Evolutionary conservation across 2,113 vertebrate species (phyloP).

Genomic region (Melospiza georgiana): DNA sequence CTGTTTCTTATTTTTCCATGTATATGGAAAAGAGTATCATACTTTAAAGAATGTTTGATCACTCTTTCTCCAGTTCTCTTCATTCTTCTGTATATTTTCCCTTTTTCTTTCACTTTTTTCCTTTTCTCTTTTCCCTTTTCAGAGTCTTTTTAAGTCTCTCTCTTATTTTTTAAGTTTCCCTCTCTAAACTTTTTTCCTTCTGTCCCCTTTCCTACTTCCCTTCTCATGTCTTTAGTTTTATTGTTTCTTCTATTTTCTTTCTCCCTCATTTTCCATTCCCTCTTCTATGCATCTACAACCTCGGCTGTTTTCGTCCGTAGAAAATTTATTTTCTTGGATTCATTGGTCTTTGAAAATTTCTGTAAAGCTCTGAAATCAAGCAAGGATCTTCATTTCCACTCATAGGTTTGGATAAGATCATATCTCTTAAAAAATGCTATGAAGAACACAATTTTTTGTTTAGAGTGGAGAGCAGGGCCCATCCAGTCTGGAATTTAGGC

Average conservation of each 20-base stretch:
- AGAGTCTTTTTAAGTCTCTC: not conserved
- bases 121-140: not conserved
- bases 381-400: not conserved
- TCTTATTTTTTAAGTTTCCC: not conserved
- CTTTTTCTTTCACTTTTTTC: not conserved
- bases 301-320: not conserved
- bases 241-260: not conserved
- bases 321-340: not conserved
- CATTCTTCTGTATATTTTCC: not conserved
- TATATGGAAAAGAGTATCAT: not conserved
- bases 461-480: not conserved
- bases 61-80: not conserved
- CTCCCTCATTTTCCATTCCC: not conserved
- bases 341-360: not conserved
- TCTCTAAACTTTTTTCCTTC: not conserved
- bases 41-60: not conserved
- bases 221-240: fast-evolving
- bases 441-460: not conserved
- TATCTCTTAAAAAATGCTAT: not conserved
- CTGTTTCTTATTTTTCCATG: not conserved
- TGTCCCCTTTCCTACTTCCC: not conserved
- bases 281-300: not conserved
- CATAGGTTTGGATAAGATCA: not conserved
- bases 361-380: not conserved
- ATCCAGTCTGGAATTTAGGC: not conserved